Percentiles rank a stretch among this genome's conserved stretches.
phyloP scores from a whole-genome alignment of 2,888 invertebrate genomes.

The Pyrocoelia pectoralis region DNA sequence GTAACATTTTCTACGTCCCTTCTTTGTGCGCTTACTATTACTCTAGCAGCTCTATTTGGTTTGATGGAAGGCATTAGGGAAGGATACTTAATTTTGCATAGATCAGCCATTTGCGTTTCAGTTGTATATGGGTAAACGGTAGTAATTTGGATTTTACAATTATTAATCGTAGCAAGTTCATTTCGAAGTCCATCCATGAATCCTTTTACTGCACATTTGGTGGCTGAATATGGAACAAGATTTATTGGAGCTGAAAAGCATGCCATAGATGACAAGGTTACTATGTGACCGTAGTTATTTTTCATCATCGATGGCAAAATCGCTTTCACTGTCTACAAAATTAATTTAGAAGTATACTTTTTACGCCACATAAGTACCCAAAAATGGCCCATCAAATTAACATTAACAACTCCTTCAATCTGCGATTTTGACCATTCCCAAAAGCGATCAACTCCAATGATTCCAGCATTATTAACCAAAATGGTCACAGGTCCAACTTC shows the following conservation, averaged over 20 bases:
- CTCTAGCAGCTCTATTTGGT: background rate
- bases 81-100: background rate
- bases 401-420: slow-evolving; percentile 72
- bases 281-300: slow-evolving; percentile 1
- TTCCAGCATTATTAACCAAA: slow-evolving; percentile 86
- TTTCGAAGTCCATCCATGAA: background rate
- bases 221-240: background rate
- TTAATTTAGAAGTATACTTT: too few species aligned
- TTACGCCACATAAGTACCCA: slow-evolving; percentile 71
- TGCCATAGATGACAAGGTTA: background rate
- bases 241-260: background rate
- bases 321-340: background rate
- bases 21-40: too few species aligned
- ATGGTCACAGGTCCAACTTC: slow-evolving; percentile 82
- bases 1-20: too few species aligned
- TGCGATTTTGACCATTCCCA: slow-evolving; percentile 71
- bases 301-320: background rate
- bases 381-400: slow-evolving; percentile 81
- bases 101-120: background rate
- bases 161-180: background rate
- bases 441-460: slow-evolving; percentile 79
- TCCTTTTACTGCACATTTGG: background rate
- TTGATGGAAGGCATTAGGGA: background rate
- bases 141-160: background rate
- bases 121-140: background rate